Evolutionary conservation across 2,797 vertebrate species (phyloP).

Genomic region (Masticophis lateralis): DNA sequence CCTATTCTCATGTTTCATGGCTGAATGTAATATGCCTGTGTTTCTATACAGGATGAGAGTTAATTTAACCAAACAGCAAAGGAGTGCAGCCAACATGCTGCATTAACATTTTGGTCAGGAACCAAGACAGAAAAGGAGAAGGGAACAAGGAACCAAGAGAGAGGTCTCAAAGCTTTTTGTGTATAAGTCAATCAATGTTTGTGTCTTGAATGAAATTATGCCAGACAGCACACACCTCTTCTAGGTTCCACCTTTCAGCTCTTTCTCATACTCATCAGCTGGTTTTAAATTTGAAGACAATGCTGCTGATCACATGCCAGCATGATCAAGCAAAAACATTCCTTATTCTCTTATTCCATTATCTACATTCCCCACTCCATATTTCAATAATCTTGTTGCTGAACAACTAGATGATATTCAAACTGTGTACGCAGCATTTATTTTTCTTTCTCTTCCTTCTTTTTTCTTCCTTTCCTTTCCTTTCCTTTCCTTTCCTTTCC

Average conservation of each 20-base stretch:
- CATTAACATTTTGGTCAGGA: not conserved
- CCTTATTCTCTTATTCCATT: conserved; percentile 21
- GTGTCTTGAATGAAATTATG: not conserved
- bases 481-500: not conserved
- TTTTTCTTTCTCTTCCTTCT: too few species aligned
- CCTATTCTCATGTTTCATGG: conserved; percentile 23
- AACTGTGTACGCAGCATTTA: conserved; percentile 22
- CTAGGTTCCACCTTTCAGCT: not conserved
- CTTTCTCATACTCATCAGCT: conserved; percentile 1
- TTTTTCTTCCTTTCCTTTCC: not conserved
- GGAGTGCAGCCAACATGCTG: conserved; percentile 19
- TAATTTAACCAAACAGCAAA: conserved; percentile 31
- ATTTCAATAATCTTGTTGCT: conserved; percentile 23
- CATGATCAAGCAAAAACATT: conserved; percentile 31
- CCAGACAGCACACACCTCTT: not conserved
- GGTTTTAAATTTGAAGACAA: conserved; percentile 5
- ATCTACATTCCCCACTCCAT: not conserved
- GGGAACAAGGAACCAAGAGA: not conserved
- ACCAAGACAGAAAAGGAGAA: not conserved
- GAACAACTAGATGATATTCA: conserved; percentile 19
- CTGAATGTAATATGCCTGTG: conserved; percentile 29
- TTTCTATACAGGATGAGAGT: not conserved
- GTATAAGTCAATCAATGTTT: not conserved
- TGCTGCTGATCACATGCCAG: not conserved
- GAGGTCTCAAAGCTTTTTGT: not conserved